Base-by-base conservation (phyloP, 2,113 vertebrate species). In the Nothobranchius furzeri region DNA sequence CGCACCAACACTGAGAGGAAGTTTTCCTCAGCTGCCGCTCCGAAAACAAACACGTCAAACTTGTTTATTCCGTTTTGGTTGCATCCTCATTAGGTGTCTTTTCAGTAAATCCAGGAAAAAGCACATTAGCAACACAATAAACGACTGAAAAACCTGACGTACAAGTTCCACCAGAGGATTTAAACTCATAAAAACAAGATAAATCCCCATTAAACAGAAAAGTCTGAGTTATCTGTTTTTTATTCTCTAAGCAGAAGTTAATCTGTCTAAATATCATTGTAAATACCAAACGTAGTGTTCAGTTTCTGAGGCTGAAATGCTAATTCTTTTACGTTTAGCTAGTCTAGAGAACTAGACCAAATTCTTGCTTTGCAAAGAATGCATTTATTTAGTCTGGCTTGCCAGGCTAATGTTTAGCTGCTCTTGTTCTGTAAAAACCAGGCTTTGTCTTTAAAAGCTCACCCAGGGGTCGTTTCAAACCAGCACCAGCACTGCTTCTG, bases 31-130 rank as follows among this genome's bases (percentile, higher is more conserved):
- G 30, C 60, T 68, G 45, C 60, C 17, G 51, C 64, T 17, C 3
- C 36, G 13, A 66, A 43, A 60, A 25, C 52, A 43, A 60, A 25
- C 52, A 79, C 12, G 50, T 25, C 6, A 50, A 53, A 64, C 65
- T 71, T 55, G 37, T 43, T 67, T 70, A 14, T 58, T 42, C 11
- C 0, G 25, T 73, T 73, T 57, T 47, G 43, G 79, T 72, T 66
- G 69, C 43, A 17, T 71, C 61, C 84, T 82, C 81, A 76, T 86
- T 81, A 82, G 71, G 54, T 12, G 63, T 50, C 24, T 40, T 47
- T 61, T 50, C 30, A 13, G 36, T 49, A 62, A 63, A 43, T 1
- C 47, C 64, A 64, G 68, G 40, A 42, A 58, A 9, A 61, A 47
- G 8, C n/a, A 40, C 60, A 60, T 11, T 20, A 48, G 12, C 46